Evolutionary conservation across 2,888 invertebrate genomes (phyloP), one percentile per base, ranked within the genome.

Genomic region (Pogonocherus hispidulus): DNA sequence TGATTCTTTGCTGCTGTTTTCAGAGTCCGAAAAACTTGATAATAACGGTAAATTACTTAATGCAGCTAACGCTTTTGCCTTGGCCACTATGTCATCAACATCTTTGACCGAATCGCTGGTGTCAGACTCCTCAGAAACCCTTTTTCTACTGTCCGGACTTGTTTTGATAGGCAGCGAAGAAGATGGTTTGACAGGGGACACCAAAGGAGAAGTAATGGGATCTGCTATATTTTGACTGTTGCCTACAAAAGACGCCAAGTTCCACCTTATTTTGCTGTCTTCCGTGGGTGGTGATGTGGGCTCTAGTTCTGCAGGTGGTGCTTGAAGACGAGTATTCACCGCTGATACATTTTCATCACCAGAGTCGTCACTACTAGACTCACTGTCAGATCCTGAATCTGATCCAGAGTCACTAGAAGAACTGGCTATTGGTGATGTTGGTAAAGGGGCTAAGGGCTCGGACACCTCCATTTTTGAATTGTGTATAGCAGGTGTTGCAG

Each of bases 401-500:
- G 90, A 89, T 71, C 89, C 89, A 0, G 91, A 90, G 78, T 90
- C 91, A 41, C 90, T 90, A 0, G 90, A 90, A 1, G 91, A 91
- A 87, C 77, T 89, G 86, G 79, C 90, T 87, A 79, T 87, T 87
- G 75, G 90, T 81, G 81, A 88, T 82, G 86, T 89, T n/a, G 60
- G 67, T 22, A 63, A 59, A 8, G 67, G 71, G n/a, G 52, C 65
- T 16, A 63, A 22, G 2, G 72, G 71, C 55, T 81, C 80, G n/a
- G 78, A 74, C 35, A 77, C 73, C 37, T 80, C 80, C 73, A 77
- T 76, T 57, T 75, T 75, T 66, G 76, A 74, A 16, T 68, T 77
- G 63, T 75, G 76, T 54, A 75, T 73, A 59, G 90, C 89, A 66
- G 90, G 90, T 47, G 89, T 88, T 73, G 86, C 76, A 23, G 86